Conservation (phyloP, 1,140 invertebrate species). For the Dreissena polymorpha region DNA sequence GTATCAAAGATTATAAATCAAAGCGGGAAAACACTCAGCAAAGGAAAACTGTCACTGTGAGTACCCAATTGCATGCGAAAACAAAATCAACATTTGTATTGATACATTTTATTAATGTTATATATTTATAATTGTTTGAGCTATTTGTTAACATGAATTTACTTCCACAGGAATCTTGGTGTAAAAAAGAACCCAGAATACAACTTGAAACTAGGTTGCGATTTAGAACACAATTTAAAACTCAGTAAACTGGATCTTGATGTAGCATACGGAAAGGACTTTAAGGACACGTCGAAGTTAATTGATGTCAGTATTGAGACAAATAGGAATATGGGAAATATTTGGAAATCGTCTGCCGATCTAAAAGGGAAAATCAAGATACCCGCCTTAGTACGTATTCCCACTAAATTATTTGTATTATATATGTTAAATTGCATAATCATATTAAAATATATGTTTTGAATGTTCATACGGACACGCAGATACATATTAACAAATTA, state of each 20-base stretch:
- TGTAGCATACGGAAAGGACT: conserved; percentile 54
- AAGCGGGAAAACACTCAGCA: conserved; percentile 24
- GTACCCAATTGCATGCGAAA: neutral
- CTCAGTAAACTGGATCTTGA: conserved; percentile 31
- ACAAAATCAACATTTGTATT: neutral
- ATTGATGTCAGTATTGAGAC: conserved; percentile 31
- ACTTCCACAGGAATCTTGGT: conserved; percentile 6
- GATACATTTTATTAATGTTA: too few species aligned
- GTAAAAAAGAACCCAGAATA: conserved; percentile 45
- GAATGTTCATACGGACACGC: too few species aligned
- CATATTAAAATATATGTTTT: too few species aligned
- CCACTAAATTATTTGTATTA: too few species aligned
- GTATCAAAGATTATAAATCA: conserved; percentile 47
- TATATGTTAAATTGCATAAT: too few species aligned
- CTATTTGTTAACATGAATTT: too few species aligned
- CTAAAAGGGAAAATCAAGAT: conserved; percentile 10
- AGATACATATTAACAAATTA: too few species aligned
- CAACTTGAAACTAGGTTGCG: conserved; percentile 35
- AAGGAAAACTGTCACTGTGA: conserved; percentile 30
- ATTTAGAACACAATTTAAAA: conserved; percentile 54
- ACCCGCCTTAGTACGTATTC: conserved; percentile 25
- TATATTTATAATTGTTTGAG: too few species aligned
- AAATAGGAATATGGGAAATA: conserved; percentile 25
- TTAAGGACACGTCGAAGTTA: conserved; percentile 48
- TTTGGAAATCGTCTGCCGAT: conserved; percentile 6